Evolutionary conservation across 2,888 invertebrate species (phyloP).

Genomic region (Nesidiocoris tenuis): DNA sequence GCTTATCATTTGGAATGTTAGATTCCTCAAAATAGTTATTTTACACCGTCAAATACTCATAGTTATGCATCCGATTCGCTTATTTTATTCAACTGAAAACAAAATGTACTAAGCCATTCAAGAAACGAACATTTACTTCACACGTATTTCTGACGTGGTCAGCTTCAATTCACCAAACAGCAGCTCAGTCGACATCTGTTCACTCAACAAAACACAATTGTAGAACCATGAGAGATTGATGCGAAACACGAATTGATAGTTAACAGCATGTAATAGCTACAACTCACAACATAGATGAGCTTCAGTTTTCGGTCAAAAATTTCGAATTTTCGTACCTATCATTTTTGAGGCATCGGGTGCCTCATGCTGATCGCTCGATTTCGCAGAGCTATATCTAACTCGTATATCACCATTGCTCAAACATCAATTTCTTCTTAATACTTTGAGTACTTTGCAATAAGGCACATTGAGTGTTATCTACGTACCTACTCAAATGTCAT

Average conservation of each 20-base stretch:
- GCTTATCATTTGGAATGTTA: conserved; percentile 64
- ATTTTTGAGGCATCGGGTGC: too few relatives aligned
- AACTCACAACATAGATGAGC: neutral
- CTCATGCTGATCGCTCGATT: too few relatives aligned
- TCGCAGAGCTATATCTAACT: too few relatives aligned
- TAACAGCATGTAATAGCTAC: neutral
- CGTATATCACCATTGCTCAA: too few relatives aligned
- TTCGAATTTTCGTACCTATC: too few relatives aligned
- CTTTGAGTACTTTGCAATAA: too few relatives aligned
- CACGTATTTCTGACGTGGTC: neutral
- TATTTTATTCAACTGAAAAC: conserved; percentile 27
- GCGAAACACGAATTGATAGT: neutral
- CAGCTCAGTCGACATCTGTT: neutral
- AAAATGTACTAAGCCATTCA: too few relatives aligned
- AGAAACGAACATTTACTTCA: neutral
- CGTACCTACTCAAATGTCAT: too few relatives aligned
- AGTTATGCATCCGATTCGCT: conserved; percentile 47
- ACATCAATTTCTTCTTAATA: too few relatives aligned
- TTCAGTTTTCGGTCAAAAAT: neutral
- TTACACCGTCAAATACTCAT: conserved; percentile 47
- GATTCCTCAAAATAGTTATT: conserved; percentile 54
- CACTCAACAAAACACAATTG: too few relatives aligned
- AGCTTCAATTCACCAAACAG: neutral
- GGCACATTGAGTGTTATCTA: too few relatives aligned
- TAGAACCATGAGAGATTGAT: too few relatives aligned